phyloP scores from a whole-genome alignment of 2,888 invertebrate genomes.

The Arenicola marina region DNA sequence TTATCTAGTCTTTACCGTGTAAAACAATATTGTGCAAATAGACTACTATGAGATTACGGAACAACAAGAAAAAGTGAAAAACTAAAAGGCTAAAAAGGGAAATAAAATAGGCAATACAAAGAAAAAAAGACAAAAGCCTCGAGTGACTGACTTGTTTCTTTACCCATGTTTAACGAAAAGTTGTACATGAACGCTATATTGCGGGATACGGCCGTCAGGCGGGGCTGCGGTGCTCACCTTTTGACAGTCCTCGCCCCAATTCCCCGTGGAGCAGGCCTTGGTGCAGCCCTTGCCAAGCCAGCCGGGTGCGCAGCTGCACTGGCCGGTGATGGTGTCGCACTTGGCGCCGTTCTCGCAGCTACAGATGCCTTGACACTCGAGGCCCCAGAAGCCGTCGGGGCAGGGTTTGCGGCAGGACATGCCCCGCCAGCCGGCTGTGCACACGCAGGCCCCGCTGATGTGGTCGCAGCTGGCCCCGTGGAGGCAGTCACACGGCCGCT shows the following conservation, averaged over 20 bases:
- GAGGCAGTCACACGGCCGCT: conserved; percentile 62
- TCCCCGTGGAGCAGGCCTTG: conserved; percentile 43
- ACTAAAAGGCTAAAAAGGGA: no score
- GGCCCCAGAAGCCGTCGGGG: conserved; percentile 64
- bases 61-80: no score
- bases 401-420: conserved; percentile 22
- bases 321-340: conserved; percentile 69
- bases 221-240: conserved; percentile 3
- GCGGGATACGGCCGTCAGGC: neutral
- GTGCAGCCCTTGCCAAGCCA: conserved; percentile 53
- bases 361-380: conserved; percentile 65
- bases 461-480: conserved; percentile 62
- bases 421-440: conserved; percentile 28
- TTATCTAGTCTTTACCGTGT: no score
- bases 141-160: no score
- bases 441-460: conserved; percentile 49
- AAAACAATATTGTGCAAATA: no score
- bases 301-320: conserved; percentile 68
- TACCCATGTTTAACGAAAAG: no score
- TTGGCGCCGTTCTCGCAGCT: conserved; percentile 59
- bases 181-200: no score
- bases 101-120: no score
- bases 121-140: no score
- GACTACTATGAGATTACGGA: no score
- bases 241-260: conserved; percentile 28